These are phyloP conservation scores for Pelagia noctiluca DNA, from an alignment of 30 jellyfish, hydroid and myxozoan genomes.

Conservation along the genomic window DNA sequence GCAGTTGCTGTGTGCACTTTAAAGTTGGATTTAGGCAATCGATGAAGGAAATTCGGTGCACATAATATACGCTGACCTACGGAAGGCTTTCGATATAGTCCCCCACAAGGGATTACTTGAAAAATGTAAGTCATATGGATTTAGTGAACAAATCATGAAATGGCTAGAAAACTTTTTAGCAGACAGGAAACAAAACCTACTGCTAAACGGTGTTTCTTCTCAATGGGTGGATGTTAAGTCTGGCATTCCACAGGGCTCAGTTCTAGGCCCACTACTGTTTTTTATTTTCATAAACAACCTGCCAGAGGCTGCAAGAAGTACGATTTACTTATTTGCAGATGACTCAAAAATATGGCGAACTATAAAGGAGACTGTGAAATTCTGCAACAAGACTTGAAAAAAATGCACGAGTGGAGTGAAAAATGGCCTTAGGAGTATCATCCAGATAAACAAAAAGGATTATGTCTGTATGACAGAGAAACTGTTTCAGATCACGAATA, in stretches of 20 bases:
- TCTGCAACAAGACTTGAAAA: not conserved
- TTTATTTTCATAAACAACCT: not conserved
- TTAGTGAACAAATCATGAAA: not conserved
- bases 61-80: not conserved
- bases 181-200: not conserved
- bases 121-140: not conserved
- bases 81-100: not conserved
- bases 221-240: not conserved
- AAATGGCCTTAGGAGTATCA: conserved; percentile 1
- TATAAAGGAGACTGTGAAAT: not conserved
- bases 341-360: not conserved
- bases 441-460: conserved; percentile 18
- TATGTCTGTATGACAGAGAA: no score
- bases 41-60: not conserved
- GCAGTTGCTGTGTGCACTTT: no score
- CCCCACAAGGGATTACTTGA: not conserved
- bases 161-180: not conserved
- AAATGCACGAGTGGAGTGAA: not conserved
- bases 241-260: conserved; percentile 17
- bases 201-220: not conserved
- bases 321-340: conserved; percentile 8
- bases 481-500: no score
- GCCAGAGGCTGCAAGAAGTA: not conserved
- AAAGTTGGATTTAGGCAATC: no score
- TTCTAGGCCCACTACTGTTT: conserved; percentile 10